These are phyloP conservation scores for Python bivittatus DNA, from an alignment of 2,113 vertebrate species.

Conservation along the genomic window DNA sequence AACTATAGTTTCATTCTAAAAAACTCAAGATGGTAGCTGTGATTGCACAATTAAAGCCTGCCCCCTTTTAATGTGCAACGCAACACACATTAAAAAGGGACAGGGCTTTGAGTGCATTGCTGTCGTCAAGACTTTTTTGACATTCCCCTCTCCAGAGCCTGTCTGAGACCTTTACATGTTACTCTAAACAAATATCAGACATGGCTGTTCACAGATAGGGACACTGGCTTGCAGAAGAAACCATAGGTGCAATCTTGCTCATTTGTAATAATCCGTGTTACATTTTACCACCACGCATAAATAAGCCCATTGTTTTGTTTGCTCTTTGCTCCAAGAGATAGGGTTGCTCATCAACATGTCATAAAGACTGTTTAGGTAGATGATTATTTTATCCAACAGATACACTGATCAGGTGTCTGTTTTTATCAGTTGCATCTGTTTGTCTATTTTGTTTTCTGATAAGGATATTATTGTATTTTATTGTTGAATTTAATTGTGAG, in stretches of 20 bases:
- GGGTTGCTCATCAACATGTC: neutral
- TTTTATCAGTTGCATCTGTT: neutral
- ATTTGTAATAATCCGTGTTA: neutral
- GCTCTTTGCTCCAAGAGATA: neutral
- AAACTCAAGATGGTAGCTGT: too few species aligned
- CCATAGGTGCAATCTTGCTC: neutral
- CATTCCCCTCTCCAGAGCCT: too few species aligned
- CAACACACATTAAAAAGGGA: too few species aligned
- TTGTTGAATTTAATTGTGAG: neutral
- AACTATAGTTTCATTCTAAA: too few species aligned
- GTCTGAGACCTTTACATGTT: too few species aligned
- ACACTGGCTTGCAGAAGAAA: too few species aligned
- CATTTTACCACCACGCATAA: neutral
- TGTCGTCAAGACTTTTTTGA: too few species aligned
- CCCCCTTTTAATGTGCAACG: too few species aligned
- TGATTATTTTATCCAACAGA: neutral
- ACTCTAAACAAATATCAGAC: too few species aligned
- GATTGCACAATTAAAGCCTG: too few species aligned
- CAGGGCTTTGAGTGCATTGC: too few species aligned
- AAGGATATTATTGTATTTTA: neutral
- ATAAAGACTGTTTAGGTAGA: neutral
- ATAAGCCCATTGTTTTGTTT: neutral
- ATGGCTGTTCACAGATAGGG: too few species aligned
- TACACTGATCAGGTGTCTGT: neutral
- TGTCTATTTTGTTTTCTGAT: neutral